phyloP scores from a whole-genome alignment of 2,888 invertebrate genomes.

The Leptinotarsa rubiginosa region DNA sequence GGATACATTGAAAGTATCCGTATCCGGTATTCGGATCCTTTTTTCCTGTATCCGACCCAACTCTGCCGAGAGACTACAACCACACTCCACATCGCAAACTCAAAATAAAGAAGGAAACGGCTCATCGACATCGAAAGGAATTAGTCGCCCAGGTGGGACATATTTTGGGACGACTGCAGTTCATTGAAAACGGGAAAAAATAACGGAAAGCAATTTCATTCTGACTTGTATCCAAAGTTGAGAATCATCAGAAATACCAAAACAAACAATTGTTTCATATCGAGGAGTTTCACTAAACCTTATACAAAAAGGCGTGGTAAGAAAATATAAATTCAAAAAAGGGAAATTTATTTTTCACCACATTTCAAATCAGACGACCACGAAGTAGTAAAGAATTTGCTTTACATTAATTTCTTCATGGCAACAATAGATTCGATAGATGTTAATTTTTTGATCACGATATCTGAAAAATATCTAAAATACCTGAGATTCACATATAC shows the following conservation, averaged over 20 bases:
- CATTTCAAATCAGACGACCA: background rate
- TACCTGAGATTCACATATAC: conserved; percentile 18
- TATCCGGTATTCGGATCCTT: too few species aligned
- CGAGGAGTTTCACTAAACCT: background rate
- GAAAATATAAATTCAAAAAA: conserved; percentile 10
- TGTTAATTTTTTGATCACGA: conserved; percentile 5
- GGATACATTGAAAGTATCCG: too few species aligned
- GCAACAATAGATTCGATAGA: background rate
- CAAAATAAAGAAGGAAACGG: background rate
- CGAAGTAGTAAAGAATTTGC: background rate
- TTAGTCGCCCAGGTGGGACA: background rate
- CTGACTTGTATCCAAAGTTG: too few species aligned
- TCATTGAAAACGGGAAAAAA: too few species aligned
- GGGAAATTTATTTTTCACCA: background rate
- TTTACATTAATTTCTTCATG: background rate
- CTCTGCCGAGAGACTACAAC: background rate
- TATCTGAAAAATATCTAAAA: conserved; percentile 13
- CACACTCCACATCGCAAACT: background rate
- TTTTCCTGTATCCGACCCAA: too few species aligned
- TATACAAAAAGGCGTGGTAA: conserved; percentile 25
- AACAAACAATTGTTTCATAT: too few species aligned
- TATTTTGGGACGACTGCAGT: background rate
- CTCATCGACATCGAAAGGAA: background rate
- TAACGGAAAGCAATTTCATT: too few species aligned
- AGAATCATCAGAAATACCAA: too few species aligned